Conservation (phyloP, 2,113 vertebrate genomes). For the Bagarius yarrelli region DNA sequence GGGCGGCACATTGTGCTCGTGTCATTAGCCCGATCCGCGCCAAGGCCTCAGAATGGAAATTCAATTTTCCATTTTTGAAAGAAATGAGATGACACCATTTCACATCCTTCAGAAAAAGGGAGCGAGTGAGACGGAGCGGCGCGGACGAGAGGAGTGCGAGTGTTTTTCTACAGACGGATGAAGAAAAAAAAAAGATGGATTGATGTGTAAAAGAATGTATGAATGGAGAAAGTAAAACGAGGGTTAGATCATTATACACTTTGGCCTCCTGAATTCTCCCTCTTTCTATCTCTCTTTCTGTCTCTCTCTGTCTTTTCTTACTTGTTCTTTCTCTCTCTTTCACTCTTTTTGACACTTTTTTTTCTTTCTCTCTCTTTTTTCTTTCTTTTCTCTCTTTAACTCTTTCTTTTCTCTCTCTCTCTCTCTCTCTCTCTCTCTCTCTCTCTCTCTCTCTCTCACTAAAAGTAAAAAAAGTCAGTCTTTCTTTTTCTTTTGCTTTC, state of each 20-base stretch:
- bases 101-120: constrained; percentile 15
- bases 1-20: constrained; percentile 22
- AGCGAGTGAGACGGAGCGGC: constrained; percentile 2
- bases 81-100: constrained; percentile 47
- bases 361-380: too few species aligned
- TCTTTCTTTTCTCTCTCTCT: too few species aligned
- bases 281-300: neutral
- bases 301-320: neutral
- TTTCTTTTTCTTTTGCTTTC: too few species aligned
- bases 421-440: too few species aligned
- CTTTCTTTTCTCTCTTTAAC: too few species aligned
- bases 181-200: constrained; percentile 1
- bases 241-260: constrained; percentile 19
- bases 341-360: too few species aligned
- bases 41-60: constrained; percentile 50
- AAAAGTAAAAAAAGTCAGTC: too few species aligned
- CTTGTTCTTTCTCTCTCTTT: too few species aligned
- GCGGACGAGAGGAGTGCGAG: neutral
- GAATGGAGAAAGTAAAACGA: constrained; percentile 11
- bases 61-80: constrained; percentile 51
- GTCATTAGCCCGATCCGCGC: constrained; percentile 35
- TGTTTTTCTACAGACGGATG: neutral
- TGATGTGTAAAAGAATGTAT: constrained; percentile 24
- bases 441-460: too few species aligned
- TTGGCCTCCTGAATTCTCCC: constrained; percentile 39